phyloP scores from a whole-genome alignment of 2,113 vertebrate species.

The Nannobrachium achirus region DNA sequence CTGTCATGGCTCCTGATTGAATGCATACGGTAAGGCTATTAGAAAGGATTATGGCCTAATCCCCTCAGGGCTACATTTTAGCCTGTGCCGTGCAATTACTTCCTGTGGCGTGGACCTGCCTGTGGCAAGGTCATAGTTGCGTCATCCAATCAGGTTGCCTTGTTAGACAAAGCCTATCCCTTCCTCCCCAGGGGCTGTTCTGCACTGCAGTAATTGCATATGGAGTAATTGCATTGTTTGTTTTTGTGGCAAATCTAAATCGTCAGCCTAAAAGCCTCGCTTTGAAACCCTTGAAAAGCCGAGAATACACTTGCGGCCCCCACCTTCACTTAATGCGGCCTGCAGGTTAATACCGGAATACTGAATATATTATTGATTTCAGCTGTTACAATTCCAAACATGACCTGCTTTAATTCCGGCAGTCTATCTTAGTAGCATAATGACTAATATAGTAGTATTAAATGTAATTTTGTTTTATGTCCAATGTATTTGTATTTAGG shows the following conservation, averaged over 20 bases:
- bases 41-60: conserved; percentile 70
- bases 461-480: too few relatives aligned
- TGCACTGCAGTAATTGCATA: not conserved
- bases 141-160: conserved; percentile 5
- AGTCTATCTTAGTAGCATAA: too few relatives aligned
- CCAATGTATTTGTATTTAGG: too few relatives aligned
- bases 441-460: too few relatives aligned
- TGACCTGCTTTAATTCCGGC: too few relatives aligned
- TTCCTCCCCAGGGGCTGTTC: not conserved
- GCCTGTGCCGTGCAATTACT: conserved; percentile 59
- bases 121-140: conserved; percentile 49
- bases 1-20: conserved; percentile 46
- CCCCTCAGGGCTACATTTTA: conserved; percentile 42
- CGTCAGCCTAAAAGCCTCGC: conserved; percentile 6
- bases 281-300: conserved; percentile 9
- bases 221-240: not conserved
- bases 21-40: conserved; percentile 62
- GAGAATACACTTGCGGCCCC: not conserved
- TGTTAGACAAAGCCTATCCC: conserved; percentile 1
- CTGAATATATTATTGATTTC: too few relatives aligned
- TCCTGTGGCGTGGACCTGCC: conserved; percentile 46
- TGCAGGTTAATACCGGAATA: too few relatives aligned
- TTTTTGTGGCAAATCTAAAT: not conserved
- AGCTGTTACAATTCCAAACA: too few relatives aligned
- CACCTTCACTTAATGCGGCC: too few relatives aligned